These are phyloP conservation scores for Ailurus styani DNA, from an alignment of 2,113 vertebrate species.

Conservation along the genomic window DNA sequence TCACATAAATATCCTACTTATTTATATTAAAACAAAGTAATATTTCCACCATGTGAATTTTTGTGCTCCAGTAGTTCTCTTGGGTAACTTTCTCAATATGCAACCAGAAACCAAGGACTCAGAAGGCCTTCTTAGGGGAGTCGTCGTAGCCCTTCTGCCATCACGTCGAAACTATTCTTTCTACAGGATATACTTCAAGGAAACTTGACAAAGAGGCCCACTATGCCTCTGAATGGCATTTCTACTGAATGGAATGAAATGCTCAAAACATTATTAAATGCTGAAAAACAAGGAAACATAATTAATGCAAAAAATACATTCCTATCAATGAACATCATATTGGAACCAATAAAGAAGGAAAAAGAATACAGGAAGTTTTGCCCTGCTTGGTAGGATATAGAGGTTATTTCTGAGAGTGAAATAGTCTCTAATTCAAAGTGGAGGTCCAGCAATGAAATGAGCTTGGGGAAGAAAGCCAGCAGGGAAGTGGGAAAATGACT, in stretches of 20 bases:
- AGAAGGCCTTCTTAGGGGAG: not conserved
- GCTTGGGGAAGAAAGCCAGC: not conserved
- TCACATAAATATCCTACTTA: slow-evolving; percentile 7
- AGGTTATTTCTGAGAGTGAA: not conserved
- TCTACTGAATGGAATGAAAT: slow-evolving; percentile 7
- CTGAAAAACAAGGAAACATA: not conserved
- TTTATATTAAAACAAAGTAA: slow-evolving; percentile 30
- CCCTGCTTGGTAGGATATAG: not conserved
- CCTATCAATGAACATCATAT: not conserved
- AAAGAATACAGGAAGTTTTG: not conserved
- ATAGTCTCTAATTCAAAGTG: not conserved
- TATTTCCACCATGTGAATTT: not conserved
- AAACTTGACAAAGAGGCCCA: not conserved
- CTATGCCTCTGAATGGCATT: not conserved
- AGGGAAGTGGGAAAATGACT: not conserved
- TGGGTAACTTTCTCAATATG: not conserved
- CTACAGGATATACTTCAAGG: not conserved
- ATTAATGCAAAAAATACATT: not conserved
- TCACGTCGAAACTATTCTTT: not conserved
- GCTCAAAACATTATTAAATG: not conserved
- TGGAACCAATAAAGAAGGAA: not conserved
- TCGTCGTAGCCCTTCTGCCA: not conserved
- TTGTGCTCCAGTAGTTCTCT: not conserved
- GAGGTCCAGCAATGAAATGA: not conserved
- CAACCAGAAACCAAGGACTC: not conserved